Conservation (phyloP, 30 jellyfish, hydroid and myxozoan species). For the Aurelia coerulea region DNA sequence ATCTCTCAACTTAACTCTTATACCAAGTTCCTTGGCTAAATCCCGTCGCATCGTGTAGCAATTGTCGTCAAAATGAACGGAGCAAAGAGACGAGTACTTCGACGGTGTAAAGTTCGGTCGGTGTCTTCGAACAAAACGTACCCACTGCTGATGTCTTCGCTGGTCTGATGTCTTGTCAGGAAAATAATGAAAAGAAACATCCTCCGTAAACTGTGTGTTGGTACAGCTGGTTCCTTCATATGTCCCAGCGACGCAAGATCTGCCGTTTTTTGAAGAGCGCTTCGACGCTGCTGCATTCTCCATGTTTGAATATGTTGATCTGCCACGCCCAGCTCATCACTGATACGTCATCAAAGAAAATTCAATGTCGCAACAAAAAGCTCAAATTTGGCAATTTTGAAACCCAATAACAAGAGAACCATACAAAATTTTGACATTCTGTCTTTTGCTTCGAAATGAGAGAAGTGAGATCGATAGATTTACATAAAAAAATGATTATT, state of each 20-base stretch:
- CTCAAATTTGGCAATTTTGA: not conserved
- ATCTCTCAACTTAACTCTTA: not conserved
- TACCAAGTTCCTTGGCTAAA: slow-evolving; percentile 2
- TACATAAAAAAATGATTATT: too few relatives aligned
- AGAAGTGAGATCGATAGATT: too few relatives aligned
- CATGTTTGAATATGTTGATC: not conserved
- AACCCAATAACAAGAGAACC: not conserved
- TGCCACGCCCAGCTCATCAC: not conserved
- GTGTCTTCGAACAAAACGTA: slow-evolving; percentile 24
- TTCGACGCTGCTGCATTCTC: slow-evolving; percentile 1
- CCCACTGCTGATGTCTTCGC: slow-evolving; percentile 15
- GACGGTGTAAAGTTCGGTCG: slow-evolving; percentile 11
- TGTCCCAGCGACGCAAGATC: slow-evolving; percentile 13
- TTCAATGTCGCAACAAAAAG: slow-evolving; percentile 5
- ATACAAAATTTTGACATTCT: too few relatives aligned
- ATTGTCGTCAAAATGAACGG: slow-evolving; percentile 14
- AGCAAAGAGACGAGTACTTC: not conserved
- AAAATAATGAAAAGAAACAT: slow-evolving; percentile 9
- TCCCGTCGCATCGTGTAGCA: slow-evolving; percentile 10
- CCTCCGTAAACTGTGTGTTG: slow-evolving; percentile 10
- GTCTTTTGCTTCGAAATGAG: too few relatives aligned
- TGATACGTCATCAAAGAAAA: not conserved
- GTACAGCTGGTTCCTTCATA: slow-evolving; percentile 5
- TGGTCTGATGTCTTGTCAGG: not conserved
- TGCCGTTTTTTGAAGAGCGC: slow-evolving; percentile 10